A percentile compares a stretch with the other conserved stretches of the same genome.
Conservation (phyloP, 1,140 invertebrate genomes). For the Diploscapter pachys region DNA sequence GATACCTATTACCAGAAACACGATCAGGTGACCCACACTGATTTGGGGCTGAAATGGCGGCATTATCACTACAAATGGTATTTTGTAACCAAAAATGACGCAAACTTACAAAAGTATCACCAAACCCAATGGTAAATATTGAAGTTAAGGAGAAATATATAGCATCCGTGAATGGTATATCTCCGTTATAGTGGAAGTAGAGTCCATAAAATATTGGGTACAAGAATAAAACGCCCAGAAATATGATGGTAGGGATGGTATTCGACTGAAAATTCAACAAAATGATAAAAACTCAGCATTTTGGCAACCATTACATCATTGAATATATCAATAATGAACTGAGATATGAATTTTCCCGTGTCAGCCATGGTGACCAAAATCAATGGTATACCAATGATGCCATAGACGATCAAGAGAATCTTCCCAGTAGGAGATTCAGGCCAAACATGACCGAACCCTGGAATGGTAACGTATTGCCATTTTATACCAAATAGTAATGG, state of each 20-base stretch:
- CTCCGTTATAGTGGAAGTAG: conserved; percentile 20
- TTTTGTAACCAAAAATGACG: too few species aligned
- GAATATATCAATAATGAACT: conserved; percentile 25
- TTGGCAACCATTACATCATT: conserved; percentile 14
- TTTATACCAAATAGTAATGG: background rate
- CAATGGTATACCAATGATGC: conserved; percentile 32
- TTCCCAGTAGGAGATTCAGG: conserved; percentile 20
- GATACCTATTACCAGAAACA: conserved; percentile 29
- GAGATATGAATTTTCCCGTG: conserved; percentile 30
- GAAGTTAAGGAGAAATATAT: conserved; percentile 36
- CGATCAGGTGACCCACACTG: conserved; percentile 28
- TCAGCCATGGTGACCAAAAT: conserved; percentile 37
- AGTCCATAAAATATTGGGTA: conserved; percentile 24
- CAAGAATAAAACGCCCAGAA: conserved; percentile 24
- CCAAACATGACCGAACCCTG: conserved; percentile 32
- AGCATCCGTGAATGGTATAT: conserved; percentile 28
- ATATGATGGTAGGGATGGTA: conserved; percentile 28
- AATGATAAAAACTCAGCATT: background rate
- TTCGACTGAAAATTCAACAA: conserved; percentile 17
- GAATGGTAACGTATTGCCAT: background rate
- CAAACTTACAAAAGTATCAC: conserved; percentile 26
- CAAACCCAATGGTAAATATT: conserved; percentile 37
- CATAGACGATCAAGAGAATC: conserved; percentile 29
- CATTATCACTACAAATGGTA: background rate
- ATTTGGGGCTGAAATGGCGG: conserved; percentile 23